Evolutionary conservation across 2,797 vertebrate genomes (phyloP).

Genomic region (Amblyraja radiata): DNA sequence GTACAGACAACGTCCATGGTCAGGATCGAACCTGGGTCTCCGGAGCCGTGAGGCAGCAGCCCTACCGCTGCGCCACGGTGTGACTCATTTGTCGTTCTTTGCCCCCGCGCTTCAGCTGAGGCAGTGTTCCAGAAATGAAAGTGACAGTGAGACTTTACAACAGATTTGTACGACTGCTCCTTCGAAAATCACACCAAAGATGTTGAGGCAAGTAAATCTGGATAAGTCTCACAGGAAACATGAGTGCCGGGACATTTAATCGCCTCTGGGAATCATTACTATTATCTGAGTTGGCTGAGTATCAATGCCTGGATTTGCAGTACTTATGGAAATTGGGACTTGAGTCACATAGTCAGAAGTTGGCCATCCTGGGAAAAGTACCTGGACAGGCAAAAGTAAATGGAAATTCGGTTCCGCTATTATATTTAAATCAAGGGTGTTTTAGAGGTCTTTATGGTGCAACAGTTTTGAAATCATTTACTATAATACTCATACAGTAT

Average conservation of each 20-base stretch:
- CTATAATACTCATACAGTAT: background rate
- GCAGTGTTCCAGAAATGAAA: background rate
- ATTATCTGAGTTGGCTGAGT: background rate
- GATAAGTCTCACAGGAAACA: background rate
- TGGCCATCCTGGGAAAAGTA: background rate
- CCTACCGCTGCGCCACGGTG: too few relatives aligned
- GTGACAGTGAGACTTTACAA: background rate
- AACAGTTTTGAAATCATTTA: background rate
- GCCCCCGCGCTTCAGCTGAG: background rate
- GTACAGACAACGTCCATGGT: too few relatives aligned
- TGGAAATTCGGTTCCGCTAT: too few relatives aligned
- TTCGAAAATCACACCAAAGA: background rate
- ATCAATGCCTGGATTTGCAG: background rate
- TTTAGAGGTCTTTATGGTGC: background rate
- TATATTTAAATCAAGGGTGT: background rate
- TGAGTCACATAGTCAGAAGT: background rate
- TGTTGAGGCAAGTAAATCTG: background rate
- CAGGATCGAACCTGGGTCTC: too few relatives aligned
- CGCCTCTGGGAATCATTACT: background rate
- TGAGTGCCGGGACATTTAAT: background rate
- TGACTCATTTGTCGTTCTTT: too few relatives aligned
- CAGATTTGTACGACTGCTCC: background rate
- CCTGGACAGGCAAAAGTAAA: slow-evolving; percentile 1
- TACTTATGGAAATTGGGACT: background rate
- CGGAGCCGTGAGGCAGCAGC: too few relatives aligned